phyloP scores from a whole-genome alignment of 2,888 invertebrate genomes.

The Tenthredo notha region DNA sequence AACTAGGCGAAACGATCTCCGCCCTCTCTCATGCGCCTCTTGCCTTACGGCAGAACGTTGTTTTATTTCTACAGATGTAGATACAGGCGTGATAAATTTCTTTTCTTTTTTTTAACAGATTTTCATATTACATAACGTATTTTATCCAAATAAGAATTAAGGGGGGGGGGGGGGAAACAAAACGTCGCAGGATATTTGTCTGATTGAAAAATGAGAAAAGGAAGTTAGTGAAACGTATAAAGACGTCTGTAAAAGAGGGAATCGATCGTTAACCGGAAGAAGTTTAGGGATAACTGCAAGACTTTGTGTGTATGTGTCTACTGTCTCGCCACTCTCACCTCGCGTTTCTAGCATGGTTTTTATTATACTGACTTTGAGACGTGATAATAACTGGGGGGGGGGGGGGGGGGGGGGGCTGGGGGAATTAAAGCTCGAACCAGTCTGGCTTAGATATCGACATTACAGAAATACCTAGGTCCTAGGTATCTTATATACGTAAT shows the following conservation, averaged over 20 bases:
- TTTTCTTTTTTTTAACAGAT: too few relatives aligned
- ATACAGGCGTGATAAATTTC: too few relatives aligned
- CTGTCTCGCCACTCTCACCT: not conserved
- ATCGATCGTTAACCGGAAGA: not conserved
- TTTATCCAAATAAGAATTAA: not conserved
- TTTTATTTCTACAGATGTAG: not conserved
- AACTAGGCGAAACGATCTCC: constrained; percentile 3
- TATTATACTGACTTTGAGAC: constrained; percentile 6
- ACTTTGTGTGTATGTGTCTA: not conserved
- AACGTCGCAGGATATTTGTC: not conserved
- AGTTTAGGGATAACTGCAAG: not conserved
- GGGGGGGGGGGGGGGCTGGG: too few relatives aligned
- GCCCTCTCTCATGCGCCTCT: not conserved
- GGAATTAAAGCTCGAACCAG: not conserved
- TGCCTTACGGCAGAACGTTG: not conserved
- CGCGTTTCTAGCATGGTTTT: too few relatives aligned
- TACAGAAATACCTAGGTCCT: not conserved
- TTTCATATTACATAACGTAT: too few relatives aligned
- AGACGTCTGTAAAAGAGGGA: not conserved
- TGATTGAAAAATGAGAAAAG: not conserved
- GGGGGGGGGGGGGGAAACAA: too few relatives aligned
- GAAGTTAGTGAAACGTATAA: not conserved
- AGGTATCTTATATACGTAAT: not conserved
- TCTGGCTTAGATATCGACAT: constrained; percentile 35
- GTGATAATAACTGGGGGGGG: constrained; percentile 16